Percentiles rank a stretch among this genome's conserved stretches.
Evolutionary conservation across 1,140 invertebrate species (phyloP).

Genomic region (Drosophila varians): DNA sequence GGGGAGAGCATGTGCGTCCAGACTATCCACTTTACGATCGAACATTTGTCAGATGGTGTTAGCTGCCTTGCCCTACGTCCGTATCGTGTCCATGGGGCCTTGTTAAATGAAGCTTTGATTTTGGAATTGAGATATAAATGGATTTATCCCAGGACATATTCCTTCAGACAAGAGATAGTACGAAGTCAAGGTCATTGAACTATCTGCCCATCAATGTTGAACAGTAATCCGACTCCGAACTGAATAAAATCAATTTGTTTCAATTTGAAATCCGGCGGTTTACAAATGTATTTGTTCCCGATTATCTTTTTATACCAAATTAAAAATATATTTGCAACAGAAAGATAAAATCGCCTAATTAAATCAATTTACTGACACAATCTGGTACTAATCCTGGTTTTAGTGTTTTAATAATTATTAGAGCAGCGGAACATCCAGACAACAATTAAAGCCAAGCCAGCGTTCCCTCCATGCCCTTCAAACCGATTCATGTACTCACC

Average conservation of each 20-base stretch:
- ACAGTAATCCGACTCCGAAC: background rate
- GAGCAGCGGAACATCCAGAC: constrained; percentile 4
- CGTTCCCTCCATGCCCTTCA: background rate
- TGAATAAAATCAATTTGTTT: background rate
- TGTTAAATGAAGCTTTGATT: constrained; percentile 35
- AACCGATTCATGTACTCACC: constrained; percentile 79
- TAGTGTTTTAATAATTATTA: background rate
- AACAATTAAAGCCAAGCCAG: constrained; percentile 26
- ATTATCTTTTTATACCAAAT: background rate
- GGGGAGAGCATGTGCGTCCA: constrained; percentile 15
- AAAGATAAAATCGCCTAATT: too few species aligned
- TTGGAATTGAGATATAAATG: constrained; percentile 43
- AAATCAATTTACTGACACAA: too few species aligned
- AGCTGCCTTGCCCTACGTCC: background rate
- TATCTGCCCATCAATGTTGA: too few species aligned
- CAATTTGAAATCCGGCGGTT: background rate
- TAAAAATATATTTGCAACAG: too few species aligned
- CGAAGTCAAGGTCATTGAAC: background rate
- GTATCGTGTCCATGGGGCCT: constrained; percentile 1
- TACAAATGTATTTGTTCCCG: background rate
- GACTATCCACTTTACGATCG: constrained; percentile 22
- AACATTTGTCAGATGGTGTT: constrained; percentile 40
- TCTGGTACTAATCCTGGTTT: background rate
- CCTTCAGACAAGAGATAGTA: background rate
- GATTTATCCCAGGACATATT: constrained; percentile 15